Evolutionary conservation across 2,888 invertebrate genomes (phyloP).

Genomic region (Hedychridium roseum): DNA sequence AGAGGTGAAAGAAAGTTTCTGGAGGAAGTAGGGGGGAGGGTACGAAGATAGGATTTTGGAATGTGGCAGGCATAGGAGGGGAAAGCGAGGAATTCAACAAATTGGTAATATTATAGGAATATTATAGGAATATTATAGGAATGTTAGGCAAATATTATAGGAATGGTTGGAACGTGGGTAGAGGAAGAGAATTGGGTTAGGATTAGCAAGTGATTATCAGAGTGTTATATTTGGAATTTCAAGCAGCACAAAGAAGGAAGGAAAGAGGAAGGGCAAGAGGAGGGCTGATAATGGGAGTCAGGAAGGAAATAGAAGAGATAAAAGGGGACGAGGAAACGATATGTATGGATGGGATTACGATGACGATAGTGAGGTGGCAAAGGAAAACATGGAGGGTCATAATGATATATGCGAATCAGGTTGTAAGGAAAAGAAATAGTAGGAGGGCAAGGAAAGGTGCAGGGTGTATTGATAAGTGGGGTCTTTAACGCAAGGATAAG

Average conservation of each 20-base stretch:
- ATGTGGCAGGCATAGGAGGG: neutral
- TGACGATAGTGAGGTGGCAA: neutral
- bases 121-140: too few species aligned
- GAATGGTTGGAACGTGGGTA: neutral
- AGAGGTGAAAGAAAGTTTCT: neutral
- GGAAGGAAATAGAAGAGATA: neutral
- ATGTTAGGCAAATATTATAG: too few species aligned
- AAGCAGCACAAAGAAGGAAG: neutral
- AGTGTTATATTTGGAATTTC: neutral
- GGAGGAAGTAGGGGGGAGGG: neutral
- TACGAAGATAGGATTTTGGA: neutral
- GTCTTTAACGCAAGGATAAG: constrained; percentile 1
- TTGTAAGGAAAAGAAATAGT: neutral
- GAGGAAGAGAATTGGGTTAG: neutral
- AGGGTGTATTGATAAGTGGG: neutral
- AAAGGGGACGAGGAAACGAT: neutral
- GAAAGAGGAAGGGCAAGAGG: neutral
- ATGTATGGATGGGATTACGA: neutral
- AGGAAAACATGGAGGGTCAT: neutral
- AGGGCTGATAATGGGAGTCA: neutral
- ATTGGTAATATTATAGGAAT: neutral
- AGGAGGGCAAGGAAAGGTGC: neutral
- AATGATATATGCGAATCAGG: neutral
- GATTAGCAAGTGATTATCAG: neutral
- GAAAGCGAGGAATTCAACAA: neutral